Conservation (phyloP, 2,797 vertebrate genomes). For the Sebastolobus altivelis region DNA sequence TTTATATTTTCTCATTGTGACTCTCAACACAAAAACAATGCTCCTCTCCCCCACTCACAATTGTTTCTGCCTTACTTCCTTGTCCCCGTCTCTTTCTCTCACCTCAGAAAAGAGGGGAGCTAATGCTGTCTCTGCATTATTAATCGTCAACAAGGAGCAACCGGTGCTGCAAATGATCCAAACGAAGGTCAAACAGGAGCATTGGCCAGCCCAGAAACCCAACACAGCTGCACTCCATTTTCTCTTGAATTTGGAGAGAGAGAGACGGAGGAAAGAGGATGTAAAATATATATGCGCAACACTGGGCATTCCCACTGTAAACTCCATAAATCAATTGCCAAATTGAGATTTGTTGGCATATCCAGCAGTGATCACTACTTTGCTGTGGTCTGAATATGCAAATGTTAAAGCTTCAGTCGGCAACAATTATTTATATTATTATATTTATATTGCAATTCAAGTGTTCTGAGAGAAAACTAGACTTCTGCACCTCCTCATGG, state of each 20-base stretch:
- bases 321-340: background rate
- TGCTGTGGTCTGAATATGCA: background rate
- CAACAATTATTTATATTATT: too few relatives aligned
- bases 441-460: too few relatives aligned
- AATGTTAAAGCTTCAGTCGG: too few relatives aligned
- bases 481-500: too few relatives aligned
- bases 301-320: background rate
- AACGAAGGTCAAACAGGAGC: slow-evolving; percentile 73
- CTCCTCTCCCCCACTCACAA: background rate
- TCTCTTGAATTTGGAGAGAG: slow-evolving; percentile 24
- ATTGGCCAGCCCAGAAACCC: slow-evolving; percentile 51
- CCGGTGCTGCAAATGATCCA: slow-evolving; percentile 69
- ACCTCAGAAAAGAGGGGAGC: slow-evolving; percentile 62
- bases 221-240: slow-evolving; percentile 42
- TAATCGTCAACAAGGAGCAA: slow-evolving; percentile 74
- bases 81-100: slow-evolving; percentile 35
- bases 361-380: background rate
- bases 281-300: background rate
- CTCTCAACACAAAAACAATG: slow-evolving; percentile 28
- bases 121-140: slow-evolving; percentile 77
- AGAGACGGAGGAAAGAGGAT: background rate
- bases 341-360: background rate
- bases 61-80: slow-evolving; percentile 7
- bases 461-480: too few relatives aligned
- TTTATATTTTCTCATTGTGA: slow-evolving; percentile 18